Evolutionary conservation across 1,140 invertebrate species (phyloP).

Genomic region (Tigriopus japonicus): DNA sequence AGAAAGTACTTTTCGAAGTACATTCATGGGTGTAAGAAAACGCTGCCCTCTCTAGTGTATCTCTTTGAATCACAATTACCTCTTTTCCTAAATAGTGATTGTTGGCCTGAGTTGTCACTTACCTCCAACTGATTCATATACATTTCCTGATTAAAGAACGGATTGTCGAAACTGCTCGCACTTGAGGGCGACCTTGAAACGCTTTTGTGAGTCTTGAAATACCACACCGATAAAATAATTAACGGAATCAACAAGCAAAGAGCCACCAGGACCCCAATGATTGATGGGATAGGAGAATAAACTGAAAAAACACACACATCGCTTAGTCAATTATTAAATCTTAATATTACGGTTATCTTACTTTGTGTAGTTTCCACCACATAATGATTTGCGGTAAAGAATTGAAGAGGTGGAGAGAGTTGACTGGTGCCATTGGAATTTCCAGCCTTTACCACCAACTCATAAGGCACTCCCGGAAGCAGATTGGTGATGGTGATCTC

Average conservation of each 20-base stretch:
- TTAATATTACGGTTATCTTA: too few species aligned
- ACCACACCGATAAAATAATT: constrained; percentile 13
- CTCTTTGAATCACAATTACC: too few species aligned
- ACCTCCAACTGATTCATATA: background rate
- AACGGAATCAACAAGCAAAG: constrained; percentile 13
- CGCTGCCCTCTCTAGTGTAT: too few species aligned
- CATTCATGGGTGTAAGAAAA: too few species aligned
- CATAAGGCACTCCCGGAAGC: constrained; percentile 48
- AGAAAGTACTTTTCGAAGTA: too few species aligned
- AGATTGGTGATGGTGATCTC: constrained; percentile 43
- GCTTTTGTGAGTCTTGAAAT: constrained; percentile 5
- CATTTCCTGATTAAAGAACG: constrained; percentile 1
- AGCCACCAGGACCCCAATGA: background rate
- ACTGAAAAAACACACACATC: background rate
- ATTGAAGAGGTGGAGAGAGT: constrained; percentile 45
- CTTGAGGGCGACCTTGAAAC: constrained; percentile 3
- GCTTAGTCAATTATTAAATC: background rate
- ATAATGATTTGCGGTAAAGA: constrained; percentile 47
- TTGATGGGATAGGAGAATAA: background rate
- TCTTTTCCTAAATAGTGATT: too few species aligned
- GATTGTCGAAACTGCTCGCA: constrained; percentile 2
- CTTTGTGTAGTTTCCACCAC: constrained; percentile 25
- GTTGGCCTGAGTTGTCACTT: background rate
- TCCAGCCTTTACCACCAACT: constrained; percentile 56
- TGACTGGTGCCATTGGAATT: constrained; percentile 55